Conservation (phyloP, 2,797 vertebrate species). For the Melanotaenia pygmaea region DNA sequence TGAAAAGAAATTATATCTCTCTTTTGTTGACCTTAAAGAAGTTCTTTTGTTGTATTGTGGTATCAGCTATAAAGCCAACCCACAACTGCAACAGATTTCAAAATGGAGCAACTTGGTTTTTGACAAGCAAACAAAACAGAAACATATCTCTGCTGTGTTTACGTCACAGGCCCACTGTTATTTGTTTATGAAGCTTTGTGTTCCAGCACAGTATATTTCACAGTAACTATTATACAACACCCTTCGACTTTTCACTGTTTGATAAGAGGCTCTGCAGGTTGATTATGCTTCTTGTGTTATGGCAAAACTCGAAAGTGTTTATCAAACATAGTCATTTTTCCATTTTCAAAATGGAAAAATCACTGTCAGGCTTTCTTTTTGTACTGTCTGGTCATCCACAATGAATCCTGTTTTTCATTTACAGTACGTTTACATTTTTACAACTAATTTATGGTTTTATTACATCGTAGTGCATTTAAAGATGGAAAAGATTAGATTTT, state of each 20-base stretch:
- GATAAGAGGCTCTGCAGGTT: slow-evolving; percentile 2
- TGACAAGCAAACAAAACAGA: slow-evolving; percentile 44
- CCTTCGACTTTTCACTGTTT: neutral
- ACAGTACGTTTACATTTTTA: neutral
- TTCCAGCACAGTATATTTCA: slow-evolving; percentile 27
- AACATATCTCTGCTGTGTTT: slow-evolving; percentile 42
- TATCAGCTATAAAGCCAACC: slow-evolving; percentile 32
- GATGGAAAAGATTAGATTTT: neutral
- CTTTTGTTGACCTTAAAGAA: slow-evolving; percentile 45
- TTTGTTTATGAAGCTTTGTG: slow-evolving; percentile 45
- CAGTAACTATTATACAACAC: slow-evolving; percentile 15
- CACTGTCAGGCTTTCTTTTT: neutral
- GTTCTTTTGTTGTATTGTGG: slow-evolving; percentile 27
- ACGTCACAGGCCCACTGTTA: slow-evolving; percentile 25
- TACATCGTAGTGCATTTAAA: neutral
- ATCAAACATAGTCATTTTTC: neutral
- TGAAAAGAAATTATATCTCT: slow-evolving; percentile 19
- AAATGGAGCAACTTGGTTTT: slow-evolving; percentile 40
- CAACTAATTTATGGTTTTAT: neutral
- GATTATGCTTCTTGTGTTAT: neutral
- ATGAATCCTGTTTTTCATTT: neutral
- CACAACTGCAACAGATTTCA: slow-evolving; percentile 48
- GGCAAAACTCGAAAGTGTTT: neutral
- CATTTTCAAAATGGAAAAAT: neutral
- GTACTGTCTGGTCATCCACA: neutral